Base-by-base conservation (phyloP, 1,140 invertebrate genomes). In the Drosophila sp. region DNA sequence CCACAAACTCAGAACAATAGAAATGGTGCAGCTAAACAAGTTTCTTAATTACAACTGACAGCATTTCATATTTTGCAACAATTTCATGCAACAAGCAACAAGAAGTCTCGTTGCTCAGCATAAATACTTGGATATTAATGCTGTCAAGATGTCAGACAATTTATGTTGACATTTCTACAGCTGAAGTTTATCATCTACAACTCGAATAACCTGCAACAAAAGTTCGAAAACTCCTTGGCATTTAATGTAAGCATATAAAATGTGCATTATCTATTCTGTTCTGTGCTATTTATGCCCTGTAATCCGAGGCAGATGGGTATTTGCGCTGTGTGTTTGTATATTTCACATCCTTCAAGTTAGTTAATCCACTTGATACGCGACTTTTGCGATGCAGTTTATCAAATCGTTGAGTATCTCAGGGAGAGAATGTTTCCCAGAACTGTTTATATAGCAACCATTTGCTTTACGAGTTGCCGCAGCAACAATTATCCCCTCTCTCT, bases 11-110 rank as follows among this genome's bases (percentile, higher is more conserved):
- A 7, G 21, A 66, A 66, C 63, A 66, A 66, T 66, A 40, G 63
- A 66, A 66, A 29, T 21, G 53, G 58, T 57, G 61, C 61, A 71
- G 16, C 59, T 54, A 65, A 65, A 58, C 69, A 72, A 57, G 69
- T 72, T 72, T 57, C 61, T 57, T 72, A 72, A 72, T 72, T 65
- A 65, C 61, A 65, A 41, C 27, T 57, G 69, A 72, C 69, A 72
- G 69, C 69, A 48, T 65, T 72, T 72, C 59, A 51, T 57, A 72
- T 65, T 65, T 45, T 5, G 25, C 29, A 48, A 48, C 46, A 27
- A 29, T 2, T 2, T 2, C 7, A 21, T 18, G 11, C 48, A 51
- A 36, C 48, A 34, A 34, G 11, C 14, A 3, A 53, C 6, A 13
- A 11, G 29, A 18, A 50, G 8, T 50, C 46, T 50, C 7, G n/a